Percentiles rank a stretch among this genome's conserved stretches.
phyloP scores from a whole-genome alignment of 1,140 invertebrate species.

The Apis florea region DNA sequence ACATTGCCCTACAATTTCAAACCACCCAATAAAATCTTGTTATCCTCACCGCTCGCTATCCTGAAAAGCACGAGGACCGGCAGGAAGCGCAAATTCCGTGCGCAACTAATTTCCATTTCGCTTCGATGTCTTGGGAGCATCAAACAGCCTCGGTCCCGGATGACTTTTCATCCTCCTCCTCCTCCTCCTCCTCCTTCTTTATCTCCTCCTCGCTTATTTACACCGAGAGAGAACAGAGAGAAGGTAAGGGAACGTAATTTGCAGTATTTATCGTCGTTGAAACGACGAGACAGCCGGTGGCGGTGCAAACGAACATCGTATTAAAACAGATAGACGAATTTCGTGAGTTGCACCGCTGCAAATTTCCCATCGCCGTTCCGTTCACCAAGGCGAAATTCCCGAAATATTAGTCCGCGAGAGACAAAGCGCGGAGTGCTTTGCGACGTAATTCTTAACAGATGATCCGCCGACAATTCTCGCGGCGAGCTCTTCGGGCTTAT shows the following conservation, averaged over 20 bases:
- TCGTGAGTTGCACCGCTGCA: conserved; percentile 16
- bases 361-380: conserved; percentile 13
- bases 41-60: background rate
- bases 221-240: background rate
- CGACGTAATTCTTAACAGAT: conserved; percentile 45
- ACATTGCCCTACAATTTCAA: background rate
- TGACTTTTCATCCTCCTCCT: background rate
- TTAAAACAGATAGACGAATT: conserved; percentile 37
- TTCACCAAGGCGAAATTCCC: background rate
- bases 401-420: conserved; percentile 28
- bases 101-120: background rate
- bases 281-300: conserved; percentile 1
- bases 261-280: conserved; percentile 23
- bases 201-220: background rate
- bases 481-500: conserved; percentile 28
- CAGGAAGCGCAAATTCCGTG: background rate
- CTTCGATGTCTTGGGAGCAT: background rate
- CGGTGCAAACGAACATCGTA: conserved; percentile 13
- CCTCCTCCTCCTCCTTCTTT: too few species aligned
- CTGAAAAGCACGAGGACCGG: background rate
- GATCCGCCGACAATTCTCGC: conserved; percentile 47
- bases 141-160: background rate
- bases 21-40: background rate
- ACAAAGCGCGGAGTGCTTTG: conserved; percentile 45
- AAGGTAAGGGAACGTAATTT: background rate